phyloP scores from a whole-genome alignment of 2,113 vertebrate genomes.

The Cranoglanis bouderius region DNA sequence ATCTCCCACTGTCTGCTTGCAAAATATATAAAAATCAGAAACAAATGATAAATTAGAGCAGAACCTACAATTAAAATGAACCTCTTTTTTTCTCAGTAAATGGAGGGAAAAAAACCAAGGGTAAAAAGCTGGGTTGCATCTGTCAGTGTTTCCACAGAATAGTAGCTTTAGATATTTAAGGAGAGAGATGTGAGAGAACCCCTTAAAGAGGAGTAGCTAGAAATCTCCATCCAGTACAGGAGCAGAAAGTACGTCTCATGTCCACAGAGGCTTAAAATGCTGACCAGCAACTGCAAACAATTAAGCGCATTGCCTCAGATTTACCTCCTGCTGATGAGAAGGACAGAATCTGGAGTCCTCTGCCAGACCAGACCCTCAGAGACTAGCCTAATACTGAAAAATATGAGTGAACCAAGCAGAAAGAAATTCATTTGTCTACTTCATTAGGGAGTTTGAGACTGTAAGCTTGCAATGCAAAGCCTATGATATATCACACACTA shows the following conservation, averaged over 20 bases:
- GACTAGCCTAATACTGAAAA: neutral
- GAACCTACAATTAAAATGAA: slow-evolving; percentile 70
- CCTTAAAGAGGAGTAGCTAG: slow-evolving; percentile 43
- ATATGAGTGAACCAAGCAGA: neutral
- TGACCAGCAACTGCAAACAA: slow-evolving; percentile 69
- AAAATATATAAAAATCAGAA: slow-evolving; percentile 51
- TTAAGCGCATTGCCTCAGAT: slow-evolving; percentile 65
- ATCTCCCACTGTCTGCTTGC: slow-evolving; percentile 61
- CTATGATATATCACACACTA: slow-evolving; percentile 12
- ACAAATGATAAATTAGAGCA: slow-evolving; percentile 63
- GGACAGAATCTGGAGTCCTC: slow-evolving; percentile 45
- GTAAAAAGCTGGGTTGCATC: slow-evolving; percentile 50
- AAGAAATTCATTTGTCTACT: slow-evolving; percentile 28
- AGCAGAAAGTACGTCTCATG: slow-evolving; percentile 62
- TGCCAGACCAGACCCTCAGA: slow-evolving; percentile 27
- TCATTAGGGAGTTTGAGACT: slow-evolving; percentile 20
- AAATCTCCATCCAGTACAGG: slow-evolving; percentile 55
- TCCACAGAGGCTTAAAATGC: slow-evolving; percentile 56
- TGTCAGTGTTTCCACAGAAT: slow-evolving; percentile 62
- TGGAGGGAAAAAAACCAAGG: slow-evolving; percentile 61
- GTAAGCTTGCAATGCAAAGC: slow-evolving; percentile 1
- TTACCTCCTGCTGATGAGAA: slow-evolving; percentile 61
- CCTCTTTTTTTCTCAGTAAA: slow-evolving; percentile 56
- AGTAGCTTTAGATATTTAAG: slow-evolving; percentile 19
- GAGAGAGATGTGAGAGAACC: neutral